Evolutionary conservation across 2,888 invertebrate genomes (phyloP).

Genomic region (Branchinecta sandiegonensis): DNA sequence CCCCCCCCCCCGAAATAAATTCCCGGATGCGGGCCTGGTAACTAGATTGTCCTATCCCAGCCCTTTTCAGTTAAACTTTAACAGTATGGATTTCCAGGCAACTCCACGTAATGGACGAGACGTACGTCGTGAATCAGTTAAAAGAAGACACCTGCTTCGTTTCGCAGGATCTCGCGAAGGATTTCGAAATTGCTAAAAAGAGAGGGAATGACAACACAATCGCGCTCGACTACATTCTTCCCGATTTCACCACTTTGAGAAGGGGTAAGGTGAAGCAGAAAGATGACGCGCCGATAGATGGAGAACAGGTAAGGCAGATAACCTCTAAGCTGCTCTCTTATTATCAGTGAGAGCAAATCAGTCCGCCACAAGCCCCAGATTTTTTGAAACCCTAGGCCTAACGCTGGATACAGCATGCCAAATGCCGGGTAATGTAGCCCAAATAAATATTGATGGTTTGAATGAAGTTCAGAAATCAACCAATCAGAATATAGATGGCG

Average conservation of each 20-base stretch:
- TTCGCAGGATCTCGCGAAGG: constrained; percentile 60
- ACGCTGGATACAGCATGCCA: too few relatives aligned
- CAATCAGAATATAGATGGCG: too few relatives aligned
- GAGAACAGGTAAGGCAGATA: constrained; percentile 35
- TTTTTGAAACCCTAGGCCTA: too few relatives aligned
- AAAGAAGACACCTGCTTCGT: constrained; percentile 97
- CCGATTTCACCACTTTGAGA: constrained; percentile 80
- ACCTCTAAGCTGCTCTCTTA: neutral
- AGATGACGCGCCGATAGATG: constrained; percentile 36
- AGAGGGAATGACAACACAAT: constrained; percentile 49
- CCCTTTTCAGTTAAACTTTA: too few relatives aligned
- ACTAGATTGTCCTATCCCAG: too few relatives aligned
- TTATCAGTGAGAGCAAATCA: constrained; percentile 12
- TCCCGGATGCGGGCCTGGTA: too few relatives aligned
- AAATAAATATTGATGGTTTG: too few relatives aligned
- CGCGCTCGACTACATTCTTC: constrained; percentile 78
- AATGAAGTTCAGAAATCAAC: too few relatives aligned
- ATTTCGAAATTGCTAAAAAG: constrained; percentile 53
- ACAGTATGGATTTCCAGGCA: constrained; percentile 42
- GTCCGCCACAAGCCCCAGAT: neutral
- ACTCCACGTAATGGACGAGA: constrained; percentile 96
- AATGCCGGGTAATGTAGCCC: too few relatives aligned
- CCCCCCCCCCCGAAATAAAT: too few relatives aligned
- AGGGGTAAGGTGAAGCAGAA: constrained; percentile 52
- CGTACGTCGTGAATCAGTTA: constrained; percentile 92